Evolutionary conservation across 2,113 vertebrate genomes (phyloP), one percentile per base, ranked within the genome.

Genomic region (Bubo bubo): DNA sequence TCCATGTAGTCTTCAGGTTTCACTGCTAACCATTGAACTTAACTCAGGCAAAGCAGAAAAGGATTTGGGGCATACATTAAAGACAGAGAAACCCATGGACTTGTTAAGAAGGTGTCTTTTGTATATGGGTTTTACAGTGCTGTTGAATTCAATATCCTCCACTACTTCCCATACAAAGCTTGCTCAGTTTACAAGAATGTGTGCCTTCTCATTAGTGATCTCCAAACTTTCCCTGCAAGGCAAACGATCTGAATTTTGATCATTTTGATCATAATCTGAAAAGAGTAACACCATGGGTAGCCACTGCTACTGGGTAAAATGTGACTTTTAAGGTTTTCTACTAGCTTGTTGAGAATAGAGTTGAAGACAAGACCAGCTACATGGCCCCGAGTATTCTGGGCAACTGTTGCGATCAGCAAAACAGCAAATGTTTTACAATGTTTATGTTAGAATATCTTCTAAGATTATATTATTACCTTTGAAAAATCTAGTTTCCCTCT

Each of bases 261-360:
- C 16, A 52, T 76, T 88, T 49, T 30, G 10, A 60, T 21, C 41
- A 45, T 63, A 55, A 79, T 32, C 35, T 64, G 58, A 71, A 82
- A 80, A 21, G 2, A 72, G 2, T 43, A 92, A 64, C 10, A 45
- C 21, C n/a, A 59, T 6, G 14, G 10, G 14, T 81, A 67, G 64
- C 30, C 67, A 41, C n/a, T 1, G 0, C 24, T n/a, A n/a, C n/a
- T n/a, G n/a, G 9, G 9, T 2, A 45, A 84, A 81, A 79, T 3
- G 8, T 15, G 13, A 68, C 21, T 68, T 74, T 8, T 9, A 53
- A 39, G 9, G 13, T 71, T 72, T 94, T 72, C 35, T 60, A 56
- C 9, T 14, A 43, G 32, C 28, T 63, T 47, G 11, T 16, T 63
- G 37, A 90, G 62, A 96, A 64, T 1, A 47, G 26, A 58, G 7